These are phyloP conservation scores for Serripes groenlandicus DNA, from an alignment of 2,888 invertebrate species.

Conservation along the genomic window DNA sequence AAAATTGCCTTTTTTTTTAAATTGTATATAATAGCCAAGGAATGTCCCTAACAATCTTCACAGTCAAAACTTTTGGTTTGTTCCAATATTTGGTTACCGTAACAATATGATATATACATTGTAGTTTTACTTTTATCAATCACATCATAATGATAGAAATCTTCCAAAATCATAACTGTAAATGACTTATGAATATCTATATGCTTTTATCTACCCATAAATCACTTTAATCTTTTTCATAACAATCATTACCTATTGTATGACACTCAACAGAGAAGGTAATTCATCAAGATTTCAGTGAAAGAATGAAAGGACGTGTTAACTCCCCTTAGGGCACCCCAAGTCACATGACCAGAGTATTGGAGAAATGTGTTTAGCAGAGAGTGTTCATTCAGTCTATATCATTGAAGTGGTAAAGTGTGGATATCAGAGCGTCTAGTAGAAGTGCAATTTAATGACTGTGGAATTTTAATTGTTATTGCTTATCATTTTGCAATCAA, in stretches of 20 bases:
- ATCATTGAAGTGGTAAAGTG: slow-evolving; percentile 6
- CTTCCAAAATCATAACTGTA: slow-evolving; percentile 36
- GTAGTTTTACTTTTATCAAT: too few species aligned
- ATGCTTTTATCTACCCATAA: slow-evolving; percentile 33
- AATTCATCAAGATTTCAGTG: slow-evolving; percentile 53
- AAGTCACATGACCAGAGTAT: slow-evolving; percentile 52
- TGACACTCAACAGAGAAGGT: slow-evolving; percentile 15
- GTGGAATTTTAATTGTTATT: slow-evolving; percentile 27
- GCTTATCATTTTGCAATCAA: slow-evolving; percentile 2
- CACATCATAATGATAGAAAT: neutral
- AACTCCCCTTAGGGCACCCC: slow-evolving; percentile 59
- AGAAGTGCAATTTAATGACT: slow-evolving; percentile 1
- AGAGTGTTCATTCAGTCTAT: slow-evolving; percentile 48
- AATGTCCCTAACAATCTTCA: too few species aligned
- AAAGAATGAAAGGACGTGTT: slow-evolving; percentile 48
- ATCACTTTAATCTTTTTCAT: slow-evolving; percentile 36
- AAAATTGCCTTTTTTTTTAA: too few species aligned
- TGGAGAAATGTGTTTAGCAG: slow-evolving; percentile 36
- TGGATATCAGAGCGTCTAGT: neutral
- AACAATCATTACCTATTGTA: slow-evolving; percentile 55
- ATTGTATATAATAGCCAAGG: too few species aligned
- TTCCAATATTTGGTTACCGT: too few species aligned
- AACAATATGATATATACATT: too few species aligned
- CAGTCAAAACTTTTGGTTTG: too few species aligned
- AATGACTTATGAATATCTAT: slow-evolving; percentile 40